Percentiles rank a stretch among this genome's conserved stretches.
Evolutionary conservation across 1,140 invertebrate genomes (phyloP).

Genomic region (Myzus persicae): DNA sequence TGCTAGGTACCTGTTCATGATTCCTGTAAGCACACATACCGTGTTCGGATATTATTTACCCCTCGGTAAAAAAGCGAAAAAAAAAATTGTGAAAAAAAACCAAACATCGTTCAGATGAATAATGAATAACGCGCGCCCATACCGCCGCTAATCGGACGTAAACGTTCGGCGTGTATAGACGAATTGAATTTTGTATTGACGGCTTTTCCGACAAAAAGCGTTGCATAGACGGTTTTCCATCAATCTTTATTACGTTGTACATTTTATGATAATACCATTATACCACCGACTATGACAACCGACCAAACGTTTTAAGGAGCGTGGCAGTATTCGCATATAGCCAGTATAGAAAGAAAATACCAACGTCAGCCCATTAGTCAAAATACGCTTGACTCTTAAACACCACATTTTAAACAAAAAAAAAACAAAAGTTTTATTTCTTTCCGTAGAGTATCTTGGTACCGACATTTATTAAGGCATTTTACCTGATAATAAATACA

Average conservation of each 20-base stretch:
- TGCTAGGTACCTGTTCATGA: background rate
- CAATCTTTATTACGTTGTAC: background rate
- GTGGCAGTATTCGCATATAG: background rate
- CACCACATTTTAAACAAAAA: background rate
- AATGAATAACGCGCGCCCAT: background rate
- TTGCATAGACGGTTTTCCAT: background rate
- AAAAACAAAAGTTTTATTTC: background rate
- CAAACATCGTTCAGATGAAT: background rate
- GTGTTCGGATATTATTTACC: background rate
- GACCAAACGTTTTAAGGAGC: background rate
- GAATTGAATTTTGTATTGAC: background rate
- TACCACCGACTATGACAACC: background rate
- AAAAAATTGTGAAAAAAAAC: background rate
- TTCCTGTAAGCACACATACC: background rate
- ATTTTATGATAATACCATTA: background rate
- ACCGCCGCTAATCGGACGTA: background rate
- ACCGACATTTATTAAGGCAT: no score
- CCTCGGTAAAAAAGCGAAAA: background rate
- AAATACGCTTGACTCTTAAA: no score
- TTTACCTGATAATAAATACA: no score
- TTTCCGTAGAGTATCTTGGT: background rate
- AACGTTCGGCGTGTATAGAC: background rate
- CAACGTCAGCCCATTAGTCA: background rate
- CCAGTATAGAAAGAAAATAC: background rate
- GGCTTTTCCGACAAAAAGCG: background rate